These are phyloP conservation scores for Noctua comes DNA, from an alignment of 2,888 invertebrate species.

Conservation along the genomic window DNA sequence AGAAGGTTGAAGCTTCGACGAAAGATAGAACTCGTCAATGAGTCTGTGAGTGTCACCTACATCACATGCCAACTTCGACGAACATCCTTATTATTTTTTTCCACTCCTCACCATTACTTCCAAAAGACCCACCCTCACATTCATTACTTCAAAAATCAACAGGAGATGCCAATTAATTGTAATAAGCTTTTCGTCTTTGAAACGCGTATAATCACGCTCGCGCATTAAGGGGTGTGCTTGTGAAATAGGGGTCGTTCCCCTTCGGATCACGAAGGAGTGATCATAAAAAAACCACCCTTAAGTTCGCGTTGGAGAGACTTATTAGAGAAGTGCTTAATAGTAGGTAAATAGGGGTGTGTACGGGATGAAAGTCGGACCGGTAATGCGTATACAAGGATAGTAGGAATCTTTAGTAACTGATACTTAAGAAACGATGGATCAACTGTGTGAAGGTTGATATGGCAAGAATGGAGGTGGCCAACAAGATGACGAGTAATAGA, in stretches of 20 bases:
- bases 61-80: not conserved
- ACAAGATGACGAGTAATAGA: too few relatives aligned
- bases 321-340: constrained; percentile 69
- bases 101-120: constrained; percentile 8
- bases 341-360: constrained; percentile 62
- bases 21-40: not conserved
- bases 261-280: constrained; percentile 62
- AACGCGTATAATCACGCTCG: constrained; percentile 68
- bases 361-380: constrained; percentile 13
- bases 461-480: too few relatives aligned
- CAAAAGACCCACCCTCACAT: constrained; percentile 29
- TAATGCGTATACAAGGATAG: not conserved
- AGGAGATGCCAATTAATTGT: constrained; percentile 66
- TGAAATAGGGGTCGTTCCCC: constrained; percentile 60
- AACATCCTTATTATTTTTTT: constrained; percentile 10
- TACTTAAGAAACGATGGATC: not conserved
- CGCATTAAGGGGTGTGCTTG: constrained; percentile 60
- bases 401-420: not conserved
- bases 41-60: not conserved
- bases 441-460: not conserved
- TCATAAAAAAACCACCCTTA: constrained; percentile 69
- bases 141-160: constrained; percentile 64
- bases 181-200: constrained; percentile 69
- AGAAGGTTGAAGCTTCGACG: not conserved
- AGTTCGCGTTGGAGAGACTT: constrained; percentile 66